Evolutionary conservation across 2,888 invertebrate species (phyloP), one percentile per base, ranked within the genome.

Genomic region (Drosophila colorata): DNA sequence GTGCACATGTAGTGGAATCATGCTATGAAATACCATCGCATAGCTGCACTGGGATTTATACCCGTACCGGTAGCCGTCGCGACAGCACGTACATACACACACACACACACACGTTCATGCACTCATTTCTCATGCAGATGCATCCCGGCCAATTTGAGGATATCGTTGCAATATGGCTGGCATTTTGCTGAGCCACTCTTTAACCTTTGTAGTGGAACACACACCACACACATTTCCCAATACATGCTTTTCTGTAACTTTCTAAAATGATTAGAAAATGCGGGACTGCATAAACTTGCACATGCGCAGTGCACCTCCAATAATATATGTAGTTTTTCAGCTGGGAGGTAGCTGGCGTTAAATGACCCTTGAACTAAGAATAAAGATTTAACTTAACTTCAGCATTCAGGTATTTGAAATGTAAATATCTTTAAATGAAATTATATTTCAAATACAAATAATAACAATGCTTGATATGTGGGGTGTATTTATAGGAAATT

Each of bases 221-320:
- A 28, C 33, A 33, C 16, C 16, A n/a, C 11, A 8, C 9, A 49
- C 35, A 14, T 41, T 11, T 20, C 11, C 16, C 25, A 49, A 43
- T 9, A 18, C 2, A 25, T 41, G 41, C 8, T 9, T 43, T 4
- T 16, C 2, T 16, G 13, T 9, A 18, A 51, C 13, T 31, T 67
- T 70, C 37, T 41, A 28, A 49, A 44, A 40, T 40, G 44, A 58
- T 41, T 40, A 44, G n/a, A n/a, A n/a, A 61, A 28, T 48, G 37
- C 25, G 31, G 47, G 35, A 59, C 53, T 55, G 48, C 23, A 46
- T 59, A 70, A 64, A 48, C 44, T 56, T 37, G 87, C 66, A 69
- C 83, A 83, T 83, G 83, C 89, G 83, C 81, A 73, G 5, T 46
- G 7, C 40, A 33, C 38, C 31, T 40, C 18, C 5, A 33, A 16